Conservation (phyloP, 2,797 vertebrate genomes). For the Orestias chungarensis region DNA sequence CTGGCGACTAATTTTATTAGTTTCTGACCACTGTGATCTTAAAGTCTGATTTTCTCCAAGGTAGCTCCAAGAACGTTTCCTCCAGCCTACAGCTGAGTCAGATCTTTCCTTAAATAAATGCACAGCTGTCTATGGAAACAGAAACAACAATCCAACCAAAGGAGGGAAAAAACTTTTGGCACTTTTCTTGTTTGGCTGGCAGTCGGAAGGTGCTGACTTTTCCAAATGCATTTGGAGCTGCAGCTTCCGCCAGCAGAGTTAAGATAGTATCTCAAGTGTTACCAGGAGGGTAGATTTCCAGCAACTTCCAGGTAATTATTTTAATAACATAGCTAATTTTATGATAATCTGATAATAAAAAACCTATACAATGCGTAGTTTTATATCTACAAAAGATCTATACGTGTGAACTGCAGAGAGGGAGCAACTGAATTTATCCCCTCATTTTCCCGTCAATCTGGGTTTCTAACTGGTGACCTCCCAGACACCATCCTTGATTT, state of each 20-base stretch:
- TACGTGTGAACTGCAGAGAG: neutral
- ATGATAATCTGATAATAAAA: neutral
- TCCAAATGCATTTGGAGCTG: constrained; percentile 12
- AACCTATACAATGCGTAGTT: neutral
- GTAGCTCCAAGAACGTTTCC: constrained; percentile 41
- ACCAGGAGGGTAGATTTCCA: constrained; percentile 4
- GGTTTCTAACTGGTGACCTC: constrained; percentile 55
- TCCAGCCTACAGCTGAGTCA: constrained; percentile 62
- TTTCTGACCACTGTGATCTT: constrained; percentile 48
- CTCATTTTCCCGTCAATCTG: constrained; percentile 26
- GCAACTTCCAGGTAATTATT: constrained; percentile 29
- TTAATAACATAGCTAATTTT: constrained; percentile 29
- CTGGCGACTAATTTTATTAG: constrained; percentile 53
- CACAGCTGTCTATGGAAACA: constrained; percentile 34
- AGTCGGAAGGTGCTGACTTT: constrained; percentile 21
- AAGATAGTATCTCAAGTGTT: constrained; percentile 38
- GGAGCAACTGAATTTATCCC: neutral
- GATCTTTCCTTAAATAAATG: constrained; percentile 64
- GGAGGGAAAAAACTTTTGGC: constrained; percentile 26
- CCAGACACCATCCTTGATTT: constrained; percentile 51
- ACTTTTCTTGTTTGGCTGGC: constrained; percentile 33
- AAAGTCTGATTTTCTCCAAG: constrained; percentile 48
- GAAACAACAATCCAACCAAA: constrained; percentile 57
- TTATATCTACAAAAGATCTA: neutral
- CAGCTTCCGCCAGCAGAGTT: constrained; percentile 9